phyloP scores from a whole-genome alignment of 2,797 vertebrate genomes.

The Malurus leucopterus region DNA sequence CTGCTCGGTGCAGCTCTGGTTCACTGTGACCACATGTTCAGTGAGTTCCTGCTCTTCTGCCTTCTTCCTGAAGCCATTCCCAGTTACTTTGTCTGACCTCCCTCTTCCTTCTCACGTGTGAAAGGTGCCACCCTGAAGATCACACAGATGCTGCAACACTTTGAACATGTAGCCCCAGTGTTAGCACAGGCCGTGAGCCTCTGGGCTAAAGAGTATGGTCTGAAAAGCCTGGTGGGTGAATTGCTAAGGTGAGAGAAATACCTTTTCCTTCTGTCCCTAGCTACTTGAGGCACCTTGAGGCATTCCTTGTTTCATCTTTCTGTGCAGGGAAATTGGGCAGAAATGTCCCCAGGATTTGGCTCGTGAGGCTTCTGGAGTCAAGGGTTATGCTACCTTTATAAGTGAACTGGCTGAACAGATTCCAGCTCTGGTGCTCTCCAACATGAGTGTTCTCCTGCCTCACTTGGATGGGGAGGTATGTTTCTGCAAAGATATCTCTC shows the following conservation, averaged over 20 bases:
- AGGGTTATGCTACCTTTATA: conserved; percentile 85
- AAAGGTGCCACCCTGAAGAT: conserved; percentile 91
- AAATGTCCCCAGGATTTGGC: conserved; percentile 86
- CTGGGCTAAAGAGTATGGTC: conserved; percentile 90
- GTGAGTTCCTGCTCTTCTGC: conserved; percentile 72
- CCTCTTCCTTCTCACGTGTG: fast-evolving
- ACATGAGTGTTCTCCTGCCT: conserved; percentile 87
- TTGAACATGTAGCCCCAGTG: conserved; percentile 87
- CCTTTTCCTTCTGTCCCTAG: neutral
- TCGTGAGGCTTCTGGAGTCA: conserved; percentile 83
- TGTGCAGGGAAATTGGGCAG: conserved; percentile 88
- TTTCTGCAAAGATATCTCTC: neutral
- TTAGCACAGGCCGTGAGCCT: conserved; percentile 86
- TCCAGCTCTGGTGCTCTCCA: conserved; percentile 84
- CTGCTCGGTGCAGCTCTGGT: conserved; percentile 86
- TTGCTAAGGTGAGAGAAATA: conserved; percentile 82
- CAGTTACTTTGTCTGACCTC: neutral
- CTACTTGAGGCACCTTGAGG: neutral
- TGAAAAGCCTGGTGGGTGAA: conserved; percentile 89
- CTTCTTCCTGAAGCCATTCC: neutral
- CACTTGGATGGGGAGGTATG: conserved; percentile 91
- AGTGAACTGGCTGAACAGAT: conserved; percentile 82
- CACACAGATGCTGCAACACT: conserved; percentile 92
- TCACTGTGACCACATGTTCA: conserved; percentile 88
- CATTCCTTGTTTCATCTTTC: neutral